phyloP scores from a whole-genome alignment of 1,140 invertebrate species.

The Nomia melanderi region DNA sequence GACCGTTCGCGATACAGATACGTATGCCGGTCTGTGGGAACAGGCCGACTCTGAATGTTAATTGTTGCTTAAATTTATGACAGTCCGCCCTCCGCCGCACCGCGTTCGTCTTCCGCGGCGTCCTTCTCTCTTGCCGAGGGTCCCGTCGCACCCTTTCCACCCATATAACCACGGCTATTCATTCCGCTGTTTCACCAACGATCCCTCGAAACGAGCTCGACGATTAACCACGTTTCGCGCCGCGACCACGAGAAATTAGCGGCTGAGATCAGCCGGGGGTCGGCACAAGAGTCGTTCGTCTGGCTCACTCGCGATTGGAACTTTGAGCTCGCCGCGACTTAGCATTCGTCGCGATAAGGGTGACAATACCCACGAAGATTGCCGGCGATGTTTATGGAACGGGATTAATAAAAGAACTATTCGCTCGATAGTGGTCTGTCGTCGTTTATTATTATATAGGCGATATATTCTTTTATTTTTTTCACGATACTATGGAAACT shows the following conservation, averaged over 20 bases:
- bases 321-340: slow-evolving; percentile 27
- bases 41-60: slow-evolving; percentile 73
- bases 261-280: slow-evolving; percentile 2
- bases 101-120: slow-evolving; percentile 16
- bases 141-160: slow-evolving; percentile 50
- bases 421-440: too few relatives aligned
- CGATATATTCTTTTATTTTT: too few relatives aligned
- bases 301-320: slow-evolving; percentile 19
- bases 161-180: slow-evolving; percentile 67
- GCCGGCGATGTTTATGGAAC: slow-evolving; percentile 18
- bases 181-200: slow-evolving; percentile 57
- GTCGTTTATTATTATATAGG: too few relatives aligned
- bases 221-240: slow-evolving; percentile 66
- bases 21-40: slow-evolving; percentile 66
- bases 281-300: not conserved
- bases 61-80: slow-evolving; percentile 80
- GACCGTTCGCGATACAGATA: slow-evolving; percentile 69
- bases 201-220: slow-evolving; percentile 67
- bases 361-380: slow-evolving; percentile 3
- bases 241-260: slow-evolving; percentile 41
- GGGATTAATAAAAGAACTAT: slow-evolving; percentile 3
- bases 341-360: not conserved
- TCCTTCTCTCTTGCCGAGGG: slow-evolving; percentile 49
- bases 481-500: too few relatives aligned
- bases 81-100: slow-evolving; percentile 60